phyloP scores from a whole-genome alignment of 1,140 invertebrate species.

The Leguminivora glycinivorella region DNA sequence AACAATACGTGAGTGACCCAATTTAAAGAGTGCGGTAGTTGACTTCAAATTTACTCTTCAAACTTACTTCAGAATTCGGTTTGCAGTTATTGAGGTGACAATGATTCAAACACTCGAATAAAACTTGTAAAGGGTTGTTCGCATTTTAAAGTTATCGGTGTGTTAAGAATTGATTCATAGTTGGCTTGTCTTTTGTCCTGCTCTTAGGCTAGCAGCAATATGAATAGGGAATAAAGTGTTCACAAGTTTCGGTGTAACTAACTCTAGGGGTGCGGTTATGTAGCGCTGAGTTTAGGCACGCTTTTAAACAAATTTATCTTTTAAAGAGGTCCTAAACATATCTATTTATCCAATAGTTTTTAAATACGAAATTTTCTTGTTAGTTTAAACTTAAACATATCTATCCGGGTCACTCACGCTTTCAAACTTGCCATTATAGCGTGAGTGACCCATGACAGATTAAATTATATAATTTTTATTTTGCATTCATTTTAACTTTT shows the following conservation, averaged over 20 bases:
- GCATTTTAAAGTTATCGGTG: slow-evolving; percentile 23
- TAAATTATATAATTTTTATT: no score
- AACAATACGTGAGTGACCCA: no score
- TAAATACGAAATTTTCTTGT: no score
- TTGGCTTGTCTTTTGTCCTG: slow-evolving; percentile 47
- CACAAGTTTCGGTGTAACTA: slow-evolving; percentile 37
- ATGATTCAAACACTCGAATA: background rate
- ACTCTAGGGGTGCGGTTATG: slow-evolving; percentile 23
- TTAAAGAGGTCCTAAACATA: background rate
- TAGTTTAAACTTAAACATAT: no score
- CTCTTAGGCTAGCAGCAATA: slow-evolving; percentile 51
- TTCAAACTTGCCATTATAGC: no score
- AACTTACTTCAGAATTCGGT: background rate
- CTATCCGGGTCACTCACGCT: no score
- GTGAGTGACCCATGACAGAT: no score
- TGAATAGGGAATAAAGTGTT: slow-evolving; percentile 50
- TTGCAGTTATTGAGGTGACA: background rate
- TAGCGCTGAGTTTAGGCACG: slow-evolving; percentile 4
- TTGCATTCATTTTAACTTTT: no score
- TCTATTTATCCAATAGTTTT: no score
- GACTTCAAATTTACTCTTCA: no score
- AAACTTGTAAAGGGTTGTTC: background rate
- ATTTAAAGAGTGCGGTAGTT: no score
- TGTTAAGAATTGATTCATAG: slow-evolving; percentile 33
- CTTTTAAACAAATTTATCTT: background rate